phyloP scores from a whole-genome alignment of 2,797 vertebrate genomes.

The Chromis chromis region DNA sequence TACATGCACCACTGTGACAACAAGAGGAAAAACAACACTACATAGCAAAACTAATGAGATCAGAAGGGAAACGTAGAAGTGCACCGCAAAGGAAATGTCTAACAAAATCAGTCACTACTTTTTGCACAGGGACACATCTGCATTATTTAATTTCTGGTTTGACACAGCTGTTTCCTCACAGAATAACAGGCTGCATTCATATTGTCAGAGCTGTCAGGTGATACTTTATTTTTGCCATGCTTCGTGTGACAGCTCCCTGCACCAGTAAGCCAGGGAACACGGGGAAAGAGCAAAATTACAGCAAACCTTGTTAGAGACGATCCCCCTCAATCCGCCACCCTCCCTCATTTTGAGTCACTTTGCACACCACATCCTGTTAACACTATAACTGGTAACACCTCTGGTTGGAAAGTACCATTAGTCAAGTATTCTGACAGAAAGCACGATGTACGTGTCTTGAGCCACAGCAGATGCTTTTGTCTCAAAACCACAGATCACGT shows the following conservation, averaged over 20 bases:
- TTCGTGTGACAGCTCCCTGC: slow-evolving; percentile 17
- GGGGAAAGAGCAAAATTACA: slow-evolving; percentile 29
- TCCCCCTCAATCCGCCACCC: slow-evolving; percentile 25
- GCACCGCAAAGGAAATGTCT: not conserved
- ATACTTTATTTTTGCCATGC: not conserved
- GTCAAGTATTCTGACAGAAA: slow-evolving; percentile 6
- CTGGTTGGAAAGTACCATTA: slow-evolving; percentile 42
- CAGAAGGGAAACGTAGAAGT: not conserved
- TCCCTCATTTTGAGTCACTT: slow-evolving; percentile 42
- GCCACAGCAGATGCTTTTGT: not conserved
- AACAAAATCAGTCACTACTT: not conserved
- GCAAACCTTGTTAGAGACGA: slow-evolving; percentile 37
- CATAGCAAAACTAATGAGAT: not conserved
- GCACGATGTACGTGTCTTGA: not conserved
- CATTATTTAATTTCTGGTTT: not conserved
- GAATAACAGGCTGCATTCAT: slow-evolving; percentile 1
- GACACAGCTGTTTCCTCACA: not conserved
- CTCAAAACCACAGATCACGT: slow-evolving; percentile 30
- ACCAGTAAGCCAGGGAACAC: not conserved
- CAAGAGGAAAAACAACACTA: not conserved
- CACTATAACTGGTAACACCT: slow-evolving; percentile 34
- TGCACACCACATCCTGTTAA: slow-evolving; percentile 73
- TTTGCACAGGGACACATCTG: slow-evolving; percentile 21
- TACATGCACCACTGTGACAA: not conserved
- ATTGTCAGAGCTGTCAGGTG: slow-evolving; percentile 31